Evolutionary conservation across 2,113 vertebrate genomes (phyloP), one percentile per base, ranked within the genome.

Genomic region (Pandion haliaetus): DNA sequence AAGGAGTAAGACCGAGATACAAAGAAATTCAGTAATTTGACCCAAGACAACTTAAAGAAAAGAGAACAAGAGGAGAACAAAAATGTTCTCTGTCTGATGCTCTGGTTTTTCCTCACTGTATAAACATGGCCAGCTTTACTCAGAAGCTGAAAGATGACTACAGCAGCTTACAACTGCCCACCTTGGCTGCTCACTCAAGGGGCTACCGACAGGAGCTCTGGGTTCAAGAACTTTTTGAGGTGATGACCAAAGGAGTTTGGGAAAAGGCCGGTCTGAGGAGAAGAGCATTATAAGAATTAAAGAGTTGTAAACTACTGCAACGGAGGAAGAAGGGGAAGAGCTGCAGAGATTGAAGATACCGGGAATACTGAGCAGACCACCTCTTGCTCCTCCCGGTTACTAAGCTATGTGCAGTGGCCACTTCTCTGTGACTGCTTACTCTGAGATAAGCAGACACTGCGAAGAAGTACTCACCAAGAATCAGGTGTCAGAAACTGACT

Each of bases 151-250:
- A 24, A 26, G 81, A 6, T 4, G 36, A 17, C 23, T 24, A 10
- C 5, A 5, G 25, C 2, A 5, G 50, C 34, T 28, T 14, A 9
- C 40, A 34, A 0, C 28, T 1, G 1, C 40, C 55, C 47, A 5
- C 6, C 58, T 4, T 13, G 59, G 59, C 45, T 47, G 21, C n/a
- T 12, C 54, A 12, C 2, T 2, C 44, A 5, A 14, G 0, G 19
- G 17, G 66, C 31, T 47, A 18, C 67, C 67, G 57, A 15, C 28
- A 18, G 61, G 24, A 45, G 17, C 36, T 21, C 32, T 14, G 59
- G 19, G 14, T 9, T 16, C 74, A 31, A 32, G 32, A 63, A 16
- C 40, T n/a, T 45, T 19, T 42, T 32, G 31, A 44, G 40, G 40
- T 7, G 3, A 54, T 38, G 36, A 34, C 54, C 1, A 1, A 49